These are phyloP conservation scores for Cryptoprocta ferox DNA, from an alignment of 2,797 vertebrate genomes.

Conservation along the genomic window DNA sequence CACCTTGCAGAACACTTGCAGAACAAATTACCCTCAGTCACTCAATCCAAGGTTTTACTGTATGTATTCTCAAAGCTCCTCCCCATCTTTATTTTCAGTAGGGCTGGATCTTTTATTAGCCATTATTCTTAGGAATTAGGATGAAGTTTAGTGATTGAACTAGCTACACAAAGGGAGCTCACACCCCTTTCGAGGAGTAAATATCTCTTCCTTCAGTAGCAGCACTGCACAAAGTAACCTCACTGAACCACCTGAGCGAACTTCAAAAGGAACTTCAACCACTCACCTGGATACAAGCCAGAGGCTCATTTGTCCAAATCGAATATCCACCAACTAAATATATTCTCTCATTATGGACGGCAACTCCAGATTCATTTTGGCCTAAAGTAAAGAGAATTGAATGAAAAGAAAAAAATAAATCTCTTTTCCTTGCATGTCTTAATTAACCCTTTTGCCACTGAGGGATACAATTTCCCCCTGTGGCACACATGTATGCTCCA, in stretches of 20 bases:
- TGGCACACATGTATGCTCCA: slow-evolving; percentile 34
- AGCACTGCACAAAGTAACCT: slow-evolving; percentile 68
- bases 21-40: no score
- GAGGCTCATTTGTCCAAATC: slow-evolving; percentile 99
- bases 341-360: slow-evolving; percentile 96
- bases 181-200: slow-evolving; percentile 58
- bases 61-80: slow-evolving; percentile 7
- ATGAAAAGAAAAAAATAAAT: slow-evolving; percentile 76
- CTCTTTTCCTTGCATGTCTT: slow-evolving; percentile 70
- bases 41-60: no score
- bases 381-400: slow-evolving; percentile 87
- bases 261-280: slow-evolving; percentile 79
- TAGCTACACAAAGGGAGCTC: slow-evolving; percentile 23
- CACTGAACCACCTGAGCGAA: slow-evolving; percentile 70
- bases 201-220: slow-evolving; percentile 69
- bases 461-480: slow-evolving; percentile 8
- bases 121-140: neutral
- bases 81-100: slow-evolving; percentile 53
- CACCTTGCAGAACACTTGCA: no score
- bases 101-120: neutral
- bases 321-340: slow-evolving; percentile 99
- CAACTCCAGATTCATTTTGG: slow-evolving; percentile 98
- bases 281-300: slow-evolving; percentile 98
- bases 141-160: slow-evolving; percentile 25
- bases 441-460: slow-evolving; percentile 82